A percentile compares a stretch with the other conserved stretches of the same genome.
Evolutionary conservation across 1,140 invertebrate genomes (phyloP).

Genomic region (Drosophila pseudoobscura): DNA sequence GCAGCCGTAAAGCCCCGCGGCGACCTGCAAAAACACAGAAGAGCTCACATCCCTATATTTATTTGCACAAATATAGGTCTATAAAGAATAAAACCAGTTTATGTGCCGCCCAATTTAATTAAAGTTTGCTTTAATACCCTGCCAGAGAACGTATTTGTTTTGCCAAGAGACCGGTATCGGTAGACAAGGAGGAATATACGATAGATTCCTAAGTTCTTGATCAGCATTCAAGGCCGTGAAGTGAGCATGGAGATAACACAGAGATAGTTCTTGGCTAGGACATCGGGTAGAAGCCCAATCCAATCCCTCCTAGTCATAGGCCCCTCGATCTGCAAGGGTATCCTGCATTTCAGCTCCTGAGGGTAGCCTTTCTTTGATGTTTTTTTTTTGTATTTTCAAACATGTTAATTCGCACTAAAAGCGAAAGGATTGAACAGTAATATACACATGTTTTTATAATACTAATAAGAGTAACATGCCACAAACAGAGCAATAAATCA

Average conservation of each 20-base stretch:
- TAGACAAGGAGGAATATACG: too few species aligned
- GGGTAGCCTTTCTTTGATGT: neutral
- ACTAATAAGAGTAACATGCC: neutral
- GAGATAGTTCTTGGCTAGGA: too few species aligned
- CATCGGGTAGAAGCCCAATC: too few species aligned
- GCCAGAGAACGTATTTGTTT: neutral
- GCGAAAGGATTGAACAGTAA: neutral
- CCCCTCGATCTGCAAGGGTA: too few species aligned
- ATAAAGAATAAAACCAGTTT: neutral
- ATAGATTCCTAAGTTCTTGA: too few species aligned
- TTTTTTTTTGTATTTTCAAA: neutral
- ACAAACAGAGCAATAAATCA: neutral
- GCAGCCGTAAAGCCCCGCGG: slow-evolving; percentile 16
- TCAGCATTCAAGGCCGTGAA: too few species aligned
- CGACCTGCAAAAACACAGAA: slow-evolving; percentile 1
- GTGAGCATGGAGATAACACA: too few species aligned
- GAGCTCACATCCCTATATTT: neutral
- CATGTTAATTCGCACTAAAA: neutral
- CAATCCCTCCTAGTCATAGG: too few species aligned
- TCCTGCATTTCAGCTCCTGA: too few species aligned
- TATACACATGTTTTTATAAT: neutral
- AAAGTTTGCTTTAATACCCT: too few species aligned
- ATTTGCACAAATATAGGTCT: neutral
- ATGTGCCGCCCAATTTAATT: too few species aligned
- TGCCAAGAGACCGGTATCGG: neutral